Base-by-base conservation (phyloP, 2,797 vertebrate genomes). In the Acanthurus tractus region DNA sequence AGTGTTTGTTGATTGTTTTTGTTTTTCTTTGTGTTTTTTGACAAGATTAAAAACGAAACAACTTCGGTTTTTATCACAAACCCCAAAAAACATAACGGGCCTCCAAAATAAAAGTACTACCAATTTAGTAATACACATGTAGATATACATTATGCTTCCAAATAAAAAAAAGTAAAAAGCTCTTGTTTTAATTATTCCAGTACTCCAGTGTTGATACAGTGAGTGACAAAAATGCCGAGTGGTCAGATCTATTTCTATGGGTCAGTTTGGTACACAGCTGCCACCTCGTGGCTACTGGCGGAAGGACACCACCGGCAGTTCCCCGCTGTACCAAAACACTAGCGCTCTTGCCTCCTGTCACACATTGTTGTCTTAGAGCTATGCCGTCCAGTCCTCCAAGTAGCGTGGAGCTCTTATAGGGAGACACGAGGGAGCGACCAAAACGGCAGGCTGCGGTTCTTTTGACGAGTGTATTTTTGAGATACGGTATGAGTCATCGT, bases 401-500 rank as follows among this genome's bases (percentile, higher is more conserved):
- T 14, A 56, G 61, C 42, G 71, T 1, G 22, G 72, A 67, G 66
- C 65, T 48, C 11, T 15, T 62, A 56, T 8, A 22, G 34, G 46
- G 18, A 63, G 7, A 49, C 46, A 11, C 44, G 3, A 13, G 22
- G 55, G 15, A 7, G 14, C 9, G 11, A 46, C 20, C 25, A 15
- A 4, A 11, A 14, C 42, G 9, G 2, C 48, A 14, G 17, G 8
- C n/a, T 49, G 63, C 46, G 12, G 15, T 72, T 76, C 66, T 55
- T 45, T 73, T 52, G 34, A 72, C 68, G 52, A 52, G 42, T 48
- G 45, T 36, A 49, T 61, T 84, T 69, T 45, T 64, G 42, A 81
- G 86, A 86, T 34, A 34, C 29, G 29, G 29, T 66, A 91, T 92
- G 92, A 91, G 66, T 83, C 86, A 88, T 66, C 80, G 59, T 15